Conservation (phyloP, 2,113 vertebrate genomes). For the Myocastor coypus region DNA sequence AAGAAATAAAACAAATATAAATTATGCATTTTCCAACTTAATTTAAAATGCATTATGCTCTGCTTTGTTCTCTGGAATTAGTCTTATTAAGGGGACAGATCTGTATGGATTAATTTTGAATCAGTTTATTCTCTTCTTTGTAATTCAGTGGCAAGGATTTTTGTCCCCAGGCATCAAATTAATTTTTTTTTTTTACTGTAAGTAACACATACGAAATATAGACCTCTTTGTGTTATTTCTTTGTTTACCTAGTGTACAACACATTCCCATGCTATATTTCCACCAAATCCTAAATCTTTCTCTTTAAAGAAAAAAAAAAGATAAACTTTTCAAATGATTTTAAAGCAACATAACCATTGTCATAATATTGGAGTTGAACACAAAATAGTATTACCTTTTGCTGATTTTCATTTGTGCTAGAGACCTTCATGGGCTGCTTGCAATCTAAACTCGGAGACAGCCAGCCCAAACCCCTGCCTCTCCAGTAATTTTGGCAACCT, state of each 20-base stretch:
- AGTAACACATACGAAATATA: constrained; percentile 87
- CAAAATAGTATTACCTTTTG: background rate
- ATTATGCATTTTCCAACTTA: constrained; percentile 92
- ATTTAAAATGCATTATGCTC: constrained; percentile 92
- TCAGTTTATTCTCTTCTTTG: constrained; percentile 90
- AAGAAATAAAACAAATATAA: constrained; percentile 93
- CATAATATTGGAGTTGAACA: constrained; percentile 57
- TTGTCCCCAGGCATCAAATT: constrained; percentile 91
- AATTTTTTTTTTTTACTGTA: constrained; percentile 88
- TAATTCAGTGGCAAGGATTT: constrained; percentile 90
- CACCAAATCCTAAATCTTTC: constrained; percentile 61
- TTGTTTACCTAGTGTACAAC: constrained; percentile 84
- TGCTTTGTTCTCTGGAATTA: constrained; percentile 90
- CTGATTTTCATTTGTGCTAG: constrained; percentile 33
- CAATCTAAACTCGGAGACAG: constrained; percentile 42
- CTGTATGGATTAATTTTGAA: constrained; percentile 91
- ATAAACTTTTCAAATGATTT: constrained; percentile 81
- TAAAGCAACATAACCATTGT: constrained; percentile 44
- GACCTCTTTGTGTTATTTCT: constrained; percentile 86
- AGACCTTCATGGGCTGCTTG: constrained; percentile 40
- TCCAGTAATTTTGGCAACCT: constrained; percentile 70
- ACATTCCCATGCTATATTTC: constrained; percentile 67
- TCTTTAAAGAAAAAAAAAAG: constrained; percentile 83
- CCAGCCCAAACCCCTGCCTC: constrained; percentile 41
- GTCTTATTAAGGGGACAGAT: constrained; percentile 92